Conservation (phyloP, 1,140 invertebrate genomes). For the Teleogryllus occipitalis region DNA sequence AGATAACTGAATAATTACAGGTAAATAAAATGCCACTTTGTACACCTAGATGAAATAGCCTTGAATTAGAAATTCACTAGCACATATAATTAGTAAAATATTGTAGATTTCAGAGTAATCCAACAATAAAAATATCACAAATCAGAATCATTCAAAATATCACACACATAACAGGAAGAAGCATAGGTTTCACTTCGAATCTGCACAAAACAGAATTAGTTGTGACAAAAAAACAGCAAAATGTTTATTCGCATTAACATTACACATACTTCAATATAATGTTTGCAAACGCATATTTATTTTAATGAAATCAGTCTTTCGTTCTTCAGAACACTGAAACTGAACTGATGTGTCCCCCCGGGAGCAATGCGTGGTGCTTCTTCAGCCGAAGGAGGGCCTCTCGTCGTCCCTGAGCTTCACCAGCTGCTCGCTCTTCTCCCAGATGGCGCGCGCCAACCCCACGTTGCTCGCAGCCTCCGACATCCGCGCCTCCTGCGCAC, state of each 20-base stretch:
- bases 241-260: not conserved
- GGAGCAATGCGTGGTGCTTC: not conserved
- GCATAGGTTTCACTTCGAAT: not conserved
- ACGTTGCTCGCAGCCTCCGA: not conserved
- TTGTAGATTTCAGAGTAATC: no score
- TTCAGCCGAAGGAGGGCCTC: not conserved
- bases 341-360: no score
- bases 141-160: no score
- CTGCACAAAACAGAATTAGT: not conserved
- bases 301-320: no score
- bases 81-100: no score
- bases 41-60: no score
- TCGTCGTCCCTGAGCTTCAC: not conserved
- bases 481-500: not conserved
- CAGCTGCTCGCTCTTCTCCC: not conserved
- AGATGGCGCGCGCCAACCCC: not conserved
- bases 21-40: no score
- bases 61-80: no score
- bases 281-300: no score
- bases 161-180: not conserved
- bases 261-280: not conserved
- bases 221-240: not conserved
- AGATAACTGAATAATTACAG: no score
- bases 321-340: no score
- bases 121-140: no score